Base-by-base conservation (phyloP, 1,140 invertebrate genomes). In the Delia radicum region DNA sequence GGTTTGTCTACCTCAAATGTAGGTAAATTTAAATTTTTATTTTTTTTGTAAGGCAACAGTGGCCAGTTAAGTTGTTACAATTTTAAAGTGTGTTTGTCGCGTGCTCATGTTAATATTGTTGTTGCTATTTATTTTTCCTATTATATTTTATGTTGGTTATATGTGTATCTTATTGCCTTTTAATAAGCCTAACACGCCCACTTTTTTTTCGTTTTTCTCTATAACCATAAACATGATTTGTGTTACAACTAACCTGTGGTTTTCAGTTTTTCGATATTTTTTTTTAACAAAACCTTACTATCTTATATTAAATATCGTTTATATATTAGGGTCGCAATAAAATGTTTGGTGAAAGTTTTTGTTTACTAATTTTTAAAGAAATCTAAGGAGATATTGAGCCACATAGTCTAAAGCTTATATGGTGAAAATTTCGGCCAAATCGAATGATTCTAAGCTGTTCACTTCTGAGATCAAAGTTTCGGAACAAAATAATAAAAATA, bases 121-220 rank as follows among this genome's bases (percentile, higher is more conserved):
- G 21, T 33, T 69, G 65, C n/a, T 13, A n/a, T 69, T 18, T 29
- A 67, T 67, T 67, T 67, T 31, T 67, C 21, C 8, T 33, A 69
- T 69, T 33, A 69, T 33, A 33, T 69, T 69, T 69, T 69, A 69
- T 69, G 65, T 33, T 69, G 31, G 18, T 18, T 26, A 69, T 69
- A 69, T 69, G 37, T 69, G 65, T 69, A 69, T 69, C 65, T 69
- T 69, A 69, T 69, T 31, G 65, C 65, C 33, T 69, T 33, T 69
- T 69, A 69, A 69, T 69, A 69, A 31, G 65, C 65, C 65, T 69
- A 33, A 69, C 65, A 69, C 65, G 65, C 65, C 65, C 65, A 69
- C 65, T 69, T 69, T 65, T 65, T 42, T 42, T 42, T 42, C 37
- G n/a, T 42, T 42, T 42, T 3, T 42, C n/a, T 10, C n/a, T 55